Base-by-base conservation (phyloP, 2,797 vertebrate genomes). In the Todus mexicanus region DNA sequence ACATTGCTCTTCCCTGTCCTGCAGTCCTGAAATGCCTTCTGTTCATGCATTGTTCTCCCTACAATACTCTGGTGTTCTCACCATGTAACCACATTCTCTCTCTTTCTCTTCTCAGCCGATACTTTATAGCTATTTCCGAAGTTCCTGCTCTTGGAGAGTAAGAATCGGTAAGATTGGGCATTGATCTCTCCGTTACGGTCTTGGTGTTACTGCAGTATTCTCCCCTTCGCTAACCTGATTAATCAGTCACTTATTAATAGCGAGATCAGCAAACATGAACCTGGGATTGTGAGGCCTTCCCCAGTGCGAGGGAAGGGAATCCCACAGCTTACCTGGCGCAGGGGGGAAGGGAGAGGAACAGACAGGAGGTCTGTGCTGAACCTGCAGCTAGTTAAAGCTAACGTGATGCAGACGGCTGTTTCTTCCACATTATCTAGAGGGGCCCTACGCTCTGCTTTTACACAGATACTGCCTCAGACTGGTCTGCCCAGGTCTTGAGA, bases 101-200 rank as follows among this genome's bases (percentile, higher is more conserved):
- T 84, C 42, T 89, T 45, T 96, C 59, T 97, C 57, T 83, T 83
- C 68, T 92, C 94, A 99, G 99, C 98, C 99, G 0, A 87, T 99
- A 87, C 98, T 99, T 87, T 98, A 99, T 87, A 98, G 98, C 94
- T 99, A 99, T 96, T 99, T 98, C 97, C 98, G 99, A 97, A 99
- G 99, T 86, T 99, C 99, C 88, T 99, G 99, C 91, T 98, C 99
- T 26, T 99, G 99, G 99, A 98, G 99, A 96, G 99, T 99, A 50
- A 98, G 99, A 93, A 99, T 99, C 0, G 99, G 99, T 99, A 98
- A 99, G 98, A 85, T 31, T 33, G 35, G 27, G 6, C 43, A 9
- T 54, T 84, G 7, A 48, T 82, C 25, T 82, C 37, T 75, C 2
- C 53, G 69, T 71, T 53, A 12, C 33, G 54, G 10, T 51, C 20